Base-by-base conservation (phyloP, 2,797 vertebrate genomes). In the Oceanodroma leucorhoa region DNA sequence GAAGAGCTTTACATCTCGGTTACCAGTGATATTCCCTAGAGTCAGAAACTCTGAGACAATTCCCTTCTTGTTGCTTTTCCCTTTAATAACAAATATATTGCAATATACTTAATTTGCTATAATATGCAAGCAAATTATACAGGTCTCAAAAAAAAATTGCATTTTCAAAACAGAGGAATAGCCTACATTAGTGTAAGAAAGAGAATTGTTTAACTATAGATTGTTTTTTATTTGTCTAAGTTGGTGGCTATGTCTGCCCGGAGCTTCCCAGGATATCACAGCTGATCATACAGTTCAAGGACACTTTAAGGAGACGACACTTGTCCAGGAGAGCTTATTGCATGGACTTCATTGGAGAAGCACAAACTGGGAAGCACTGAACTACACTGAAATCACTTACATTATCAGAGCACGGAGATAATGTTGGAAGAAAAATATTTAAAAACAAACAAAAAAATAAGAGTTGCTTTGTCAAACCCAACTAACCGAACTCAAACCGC, bases 301-400 rank as follows among this genome's bases (percentile, higher is more conserved):
- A 66, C 54, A 34, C 4, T 14, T 14, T 15, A 60, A 78, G 8
- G 45, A 51, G 50, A 64, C 41, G 84, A 27, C 26, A 30, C n/a
- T 67, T 61, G 29, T 26, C 18, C 36, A 53, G 36, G 29, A 90
- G 11, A 86, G 34, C 20, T 84, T 86, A 70, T 29, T 1, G 2
- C 29, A 41, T 17, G 26, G 45, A 51, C 54, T 83, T 88, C 57
- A 86, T 30, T 14, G 21, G 23, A 27, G 55, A 77, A 85, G 38
- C 38, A 82, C 45, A 76, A 73, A 48, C 55, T 40, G 9, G n/a
- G 40, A 94, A 90, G 51, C 64, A 91, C 36, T 15, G 21, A 94
- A 65, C 24, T 69, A 46, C 18, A 32, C 23, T 4, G 2, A 26
- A 81, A 54, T 57, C 66, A 65, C 21, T 62, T 14, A 70, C 3